These are phyloP conservation scores for Smittia sp. DNA, from an alignment of 2,888 invertebrate species.

Conservation along the genomic window DNA sequence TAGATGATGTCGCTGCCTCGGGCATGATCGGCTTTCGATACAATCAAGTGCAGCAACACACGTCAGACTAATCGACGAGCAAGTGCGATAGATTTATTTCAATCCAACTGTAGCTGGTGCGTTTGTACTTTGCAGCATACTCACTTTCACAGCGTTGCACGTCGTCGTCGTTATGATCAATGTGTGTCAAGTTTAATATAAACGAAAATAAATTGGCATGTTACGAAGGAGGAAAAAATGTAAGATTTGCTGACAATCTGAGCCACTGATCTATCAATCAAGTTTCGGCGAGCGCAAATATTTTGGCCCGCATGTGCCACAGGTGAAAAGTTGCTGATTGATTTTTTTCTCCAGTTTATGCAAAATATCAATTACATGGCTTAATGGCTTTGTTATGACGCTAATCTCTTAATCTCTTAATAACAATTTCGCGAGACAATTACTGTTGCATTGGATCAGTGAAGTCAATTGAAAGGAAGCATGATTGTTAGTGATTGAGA, in stretches of 20 bases:
- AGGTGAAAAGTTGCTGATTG: slow-evolving; percentile 7
- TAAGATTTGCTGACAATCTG: neutral
- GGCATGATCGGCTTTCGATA: neutral
- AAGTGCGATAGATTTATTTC: neutral
- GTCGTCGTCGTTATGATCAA: neutral
- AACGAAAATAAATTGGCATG: slow-evolving; percentile 17
- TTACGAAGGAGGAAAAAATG: slow-evolving; percentile 2
- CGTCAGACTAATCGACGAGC: neutral
- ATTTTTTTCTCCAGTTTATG: neutral
- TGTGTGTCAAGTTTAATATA: slow-evolving; percentile 30
- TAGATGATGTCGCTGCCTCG: neutral
- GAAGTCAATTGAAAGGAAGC: too few relatives aligned
- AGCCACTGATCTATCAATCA: slow-evolving; percentile 7
- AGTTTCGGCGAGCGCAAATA: neutral
- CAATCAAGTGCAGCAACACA: neutral
- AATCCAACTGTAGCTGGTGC: neutral
- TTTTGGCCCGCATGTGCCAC: slow-evolving; percentile 1
- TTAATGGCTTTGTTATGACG: slow-evolving; percentile 17
- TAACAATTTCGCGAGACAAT: too few relatives aligned
- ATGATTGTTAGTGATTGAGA: too few relatives aligned
- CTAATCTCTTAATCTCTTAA: neutral
- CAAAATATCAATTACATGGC: slow-evolving; percentile 22
- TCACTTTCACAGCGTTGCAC: slow-evolving; percentile 7
- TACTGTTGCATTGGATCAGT: too few relatives aligned
- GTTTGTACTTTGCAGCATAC: neutral